phyloP scores from a whole-genome alignment of 2,797 vertebrate species.

The Enteromius radiatus region DNA sequence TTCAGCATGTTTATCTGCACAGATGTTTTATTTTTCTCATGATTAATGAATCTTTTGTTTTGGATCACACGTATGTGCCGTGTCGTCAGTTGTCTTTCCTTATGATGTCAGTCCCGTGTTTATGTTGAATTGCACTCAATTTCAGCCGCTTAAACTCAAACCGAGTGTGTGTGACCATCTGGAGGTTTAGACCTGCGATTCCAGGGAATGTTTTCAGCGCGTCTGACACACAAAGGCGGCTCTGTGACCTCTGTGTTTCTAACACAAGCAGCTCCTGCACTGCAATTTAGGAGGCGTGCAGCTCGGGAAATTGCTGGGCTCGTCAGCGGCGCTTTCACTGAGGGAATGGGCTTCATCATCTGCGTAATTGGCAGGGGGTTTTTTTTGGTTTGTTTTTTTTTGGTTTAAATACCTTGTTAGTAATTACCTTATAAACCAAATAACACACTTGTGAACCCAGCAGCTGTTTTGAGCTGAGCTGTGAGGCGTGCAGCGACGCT shows the following conservation, averaged over 20 bases:
- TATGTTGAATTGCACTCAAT: conserved; percentile 14
- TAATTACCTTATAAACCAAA: conserved; percentile 97
- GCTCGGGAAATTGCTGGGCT: conserved; percentile 95
- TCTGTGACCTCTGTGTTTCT: conserved; percentile 84
- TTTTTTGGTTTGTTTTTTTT: conserved; percentile 72
- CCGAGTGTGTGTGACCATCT: neutral
- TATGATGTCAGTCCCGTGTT: neutral
- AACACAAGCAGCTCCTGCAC: conserved; percentile 86
- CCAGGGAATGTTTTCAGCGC: neutral
- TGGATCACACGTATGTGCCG: neutral
- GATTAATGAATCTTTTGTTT: neutral
- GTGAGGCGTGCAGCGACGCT: conserved; percentile 61
- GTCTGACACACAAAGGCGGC: conserved; percentile 84
- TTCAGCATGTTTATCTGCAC: neutral
- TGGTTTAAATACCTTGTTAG: conserved; percentile 90
- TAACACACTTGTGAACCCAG: conserved; percentile 74
- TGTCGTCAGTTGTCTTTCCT: neutral
- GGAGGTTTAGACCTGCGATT: neutral
- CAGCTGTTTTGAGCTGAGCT: conserved; percentile 63
- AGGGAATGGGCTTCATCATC: conserved; percentile 91
- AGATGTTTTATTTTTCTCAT: neutral
- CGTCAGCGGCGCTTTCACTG: conserved; percentile 90
- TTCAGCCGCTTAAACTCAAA: conserved; percentile 1
- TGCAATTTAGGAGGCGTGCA: conserved; percentile 94
- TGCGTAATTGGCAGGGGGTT: conserved; percentile 87